phyloP scores from a whole-genome alignment of 2,888 invertebrate species.

The Tricholauxania praeusta region DNA sequence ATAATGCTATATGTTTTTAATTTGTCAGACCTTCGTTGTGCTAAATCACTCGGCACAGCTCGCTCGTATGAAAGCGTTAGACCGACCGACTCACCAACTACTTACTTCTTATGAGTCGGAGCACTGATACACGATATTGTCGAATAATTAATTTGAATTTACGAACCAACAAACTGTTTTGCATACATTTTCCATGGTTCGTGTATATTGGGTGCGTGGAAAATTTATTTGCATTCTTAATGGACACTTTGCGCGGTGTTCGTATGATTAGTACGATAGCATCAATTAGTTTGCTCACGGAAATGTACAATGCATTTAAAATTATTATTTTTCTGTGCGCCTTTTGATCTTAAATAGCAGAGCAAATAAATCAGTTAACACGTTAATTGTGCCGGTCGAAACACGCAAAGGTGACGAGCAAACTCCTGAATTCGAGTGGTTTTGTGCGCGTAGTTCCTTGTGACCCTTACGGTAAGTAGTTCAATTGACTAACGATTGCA shows the following conservation, averaged over 20 bases:
- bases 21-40: slow-evolving; percentile 13
- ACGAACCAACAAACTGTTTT: background rate
- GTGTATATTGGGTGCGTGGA: background rate
- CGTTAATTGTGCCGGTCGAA: background rate
- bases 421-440: too few relatives aligned
- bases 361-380: slow-evolving; percentile 6
- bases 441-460: too few relatives aligned
- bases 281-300: too few relatives aligned
- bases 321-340: too few relatives aligned
- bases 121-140: too few relatives aligned
- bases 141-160: slow-evolving; percentile 17
- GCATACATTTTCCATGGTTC: slow-evolving; percentile 2
- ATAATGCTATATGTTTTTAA: slow-evolving; percentile 18
- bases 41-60: slow-evolving; percentile 19
- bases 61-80: background rate
- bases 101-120: too few relatives aligned
- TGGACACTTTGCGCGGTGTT: too few relatives aligned
- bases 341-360: too few relatives aligned
- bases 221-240: slow-evolving; percentile 16
- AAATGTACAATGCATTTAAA: too few relatives aligned
- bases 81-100: background rate
- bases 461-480: too few relatives aligned
- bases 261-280: too few relatives aligned
- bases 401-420: slow-evolving; percentile 3
- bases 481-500: background rate